Base-by-base conservation (phyloP, 2,113 vertebrate species). In the Campylomormyrus numenius region DNA sequence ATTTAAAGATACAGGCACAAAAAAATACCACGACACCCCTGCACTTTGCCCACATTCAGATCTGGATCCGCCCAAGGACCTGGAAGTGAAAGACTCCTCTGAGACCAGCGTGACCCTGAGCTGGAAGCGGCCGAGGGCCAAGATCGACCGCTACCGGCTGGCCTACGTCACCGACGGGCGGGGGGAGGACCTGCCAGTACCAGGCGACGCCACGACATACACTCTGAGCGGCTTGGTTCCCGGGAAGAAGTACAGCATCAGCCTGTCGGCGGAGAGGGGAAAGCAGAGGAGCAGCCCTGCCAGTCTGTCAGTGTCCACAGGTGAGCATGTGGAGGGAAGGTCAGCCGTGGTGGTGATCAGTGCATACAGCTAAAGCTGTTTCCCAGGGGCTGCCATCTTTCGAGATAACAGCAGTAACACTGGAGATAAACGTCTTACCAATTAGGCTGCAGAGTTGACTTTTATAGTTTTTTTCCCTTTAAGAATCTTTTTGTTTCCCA, bases 31-130 rank as follows among this genome's bases (percentile, higher is more conserved):
- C n/a, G 1, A 48, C 53, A 8, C 46, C 5, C 17, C 35, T 24
- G 2, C n/a, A 15, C 42, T 52, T 39, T 49, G 3, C 49, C 88
- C 85, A 42, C 0, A 42, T 24, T 7, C 86, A 99, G 98, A 98
- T n/a, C 92, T 99, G 0, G 98, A 99, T n/a, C 94, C 96, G 5
- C 98, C 98, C 88, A 97, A 91, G 91, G 96, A 96, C 35, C 91
- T 99, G 77, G 94, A 94, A 49, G 92, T 95, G 46, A 94, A 90
- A 0, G 95, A 95, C 39, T 95, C 94, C 45, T 96, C 96, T 0
- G 98, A 98, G 91, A 97, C 95, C 17, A 96, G 96, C 0, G 3
- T 99, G 52, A 92, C 94, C 1, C 45, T 99, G 6, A 92, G 62
- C 74, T 99, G 98, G 98, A 96, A 94, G 88, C 95, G 94, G 24